phyloP scores from a whole-genome alignment of 2,113 vertebrate genomes.

The Leucoraja erinaceus region DNA sequence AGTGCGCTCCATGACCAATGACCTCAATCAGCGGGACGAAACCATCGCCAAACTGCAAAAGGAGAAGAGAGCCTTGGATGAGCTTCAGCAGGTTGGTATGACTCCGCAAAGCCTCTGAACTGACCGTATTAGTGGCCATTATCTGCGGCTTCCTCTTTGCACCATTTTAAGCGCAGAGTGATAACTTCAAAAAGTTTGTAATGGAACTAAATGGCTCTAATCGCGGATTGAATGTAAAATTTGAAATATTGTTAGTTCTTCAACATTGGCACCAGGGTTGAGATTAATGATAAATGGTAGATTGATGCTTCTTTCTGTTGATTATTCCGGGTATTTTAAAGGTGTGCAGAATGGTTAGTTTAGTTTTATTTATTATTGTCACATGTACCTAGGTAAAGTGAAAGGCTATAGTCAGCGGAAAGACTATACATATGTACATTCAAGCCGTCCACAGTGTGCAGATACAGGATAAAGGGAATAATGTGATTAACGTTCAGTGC shows the following conservation, averaged over 20 bases:
- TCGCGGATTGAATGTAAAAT: not conserved
- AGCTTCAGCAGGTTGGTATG: conserved; percentile 48
- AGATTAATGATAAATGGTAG: not conserved
- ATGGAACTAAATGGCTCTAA: not conserved
- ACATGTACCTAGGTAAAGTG: no score
- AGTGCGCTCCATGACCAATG: conserved; percentile 43
- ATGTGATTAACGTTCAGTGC: no score
- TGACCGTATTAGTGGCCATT: no score
- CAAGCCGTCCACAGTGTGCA: no score
- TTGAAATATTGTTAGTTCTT: not conserved
- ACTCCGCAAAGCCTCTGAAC: not conserved
- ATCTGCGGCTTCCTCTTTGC: not conserved
- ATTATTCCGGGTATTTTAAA: not conserved
- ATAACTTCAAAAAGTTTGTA: not conserved
- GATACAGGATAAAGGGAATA: no score
- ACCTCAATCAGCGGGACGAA: conserved; percentile 48
- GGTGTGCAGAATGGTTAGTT: not conserved
- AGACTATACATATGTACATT: no score
- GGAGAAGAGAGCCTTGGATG: conserved; percentile 48
- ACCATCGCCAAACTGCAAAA: conserved; percentile 50
- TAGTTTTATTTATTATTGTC: no score
- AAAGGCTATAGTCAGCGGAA: no score
- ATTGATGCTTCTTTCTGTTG: not conserved
- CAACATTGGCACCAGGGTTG: not conserved
- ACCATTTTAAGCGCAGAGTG: not conserved